Conservation (phyloP, 2,797 vertebrate species). For the Oreochromis grahami region DNA sequence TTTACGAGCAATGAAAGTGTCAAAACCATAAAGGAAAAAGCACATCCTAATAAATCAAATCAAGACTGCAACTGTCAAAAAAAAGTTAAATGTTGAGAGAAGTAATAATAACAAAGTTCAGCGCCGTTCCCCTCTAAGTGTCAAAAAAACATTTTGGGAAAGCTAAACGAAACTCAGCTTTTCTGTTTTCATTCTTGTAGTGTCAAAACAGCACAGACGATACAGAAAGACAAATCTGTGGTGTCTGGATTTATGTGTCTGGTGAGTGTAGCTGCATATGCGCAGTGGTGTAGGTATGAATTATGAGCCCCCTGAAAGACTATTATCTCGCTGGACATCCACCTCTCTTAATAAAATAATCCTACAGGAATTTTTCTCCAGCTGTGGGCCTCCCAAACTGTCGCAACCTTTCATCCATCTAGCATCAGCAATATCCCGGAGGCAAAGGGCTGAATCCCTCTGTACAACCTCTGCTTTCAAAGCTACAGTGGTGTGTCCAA, state of each 20-base stretch:
- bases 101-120: neutral
- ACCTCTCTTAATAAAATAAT: constrained; percentile 58
- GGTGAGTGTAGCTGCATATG: neutral
- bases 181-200: neutral
- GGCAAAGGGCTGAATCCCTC: constrained; percentile 7
- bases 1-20: neutral
- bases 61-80: neutral
- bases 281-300: constrained; percentile 20
- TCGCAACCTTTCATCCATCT: constrained; percentile 50
- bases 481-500: constrained; percentile 15
- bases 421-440: constrained; percentile 24
- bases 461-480: constrained; percentile 16
- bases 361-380: constrained; percentile 43
- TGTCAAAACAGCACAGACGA: neutral
- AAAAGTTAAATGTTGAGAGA: neutral
- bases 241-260: neutral
- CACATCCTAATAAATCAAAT: neutral
- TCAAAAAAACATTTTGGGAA: neutral
- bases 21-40: neutral
- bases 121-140: neutral
- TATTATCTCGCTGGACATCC: constrained; percentile 20
- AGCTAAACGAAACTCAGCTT: neutral
- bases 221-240: neutral
- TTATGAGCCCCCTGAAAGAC: constrained; percentile 9
- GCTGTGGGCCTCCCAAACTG: constrained; percentile 26